Conservation (phyloP, 1,140 invertebrate genomes). For the Pseudachorutes palmiensis region DNA sequence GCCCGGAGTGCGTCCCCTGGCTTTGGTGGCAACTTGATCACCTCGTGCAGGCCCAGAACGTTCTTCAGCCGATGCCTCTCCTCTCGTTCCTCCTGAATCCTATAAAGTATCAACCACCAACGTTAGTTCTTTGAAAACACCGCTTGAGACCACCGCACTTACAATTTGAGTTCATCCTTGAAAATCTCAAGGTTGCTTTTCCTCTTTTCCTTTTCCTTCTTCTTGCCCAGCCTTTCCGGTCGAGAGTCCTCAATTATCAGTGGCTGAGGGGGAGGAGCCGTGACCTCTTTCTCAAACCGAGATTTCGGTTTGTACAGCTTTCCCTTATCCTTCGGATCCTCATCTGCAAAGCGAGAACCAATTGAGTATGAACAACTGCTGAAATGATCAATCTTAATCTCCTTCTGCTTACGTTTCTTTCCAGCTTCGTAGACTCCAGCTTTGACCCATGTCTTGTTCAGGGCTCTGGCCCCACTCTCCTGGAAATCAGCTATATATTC, state of each 20-base stretch:
- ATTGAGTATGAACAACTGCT: conserved; percentile 23
- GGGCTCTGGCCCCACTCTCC: conserved; percentile 60
- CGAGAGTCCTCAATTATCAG: conserved; percentile 24
- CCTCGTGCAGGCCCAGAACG: conserved; percentile 44
- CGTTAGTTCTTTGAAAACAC: not conserved
- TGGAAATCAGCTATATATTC: conserved; percentile 97
- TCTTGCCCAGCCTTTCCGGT: conserved; percentile 60
- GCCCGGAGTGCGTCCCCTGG: conserved; percentile 38
- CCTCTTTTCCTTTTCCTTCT: conserved; percentile 76
- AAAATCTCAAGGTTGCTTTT: conserved; percentile 96
- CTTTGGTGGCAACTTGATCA: conserved; percentile 38
- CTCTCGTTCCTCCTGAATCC: conserved; percentile 93
- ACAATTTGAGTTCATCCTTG: conserved; percentile 88
- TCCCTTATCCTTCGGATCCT: conserved; percentile 79
- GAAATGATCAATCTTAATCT: conserved; percentile 27
- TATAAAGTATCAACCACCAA: conserved; percentile 39
- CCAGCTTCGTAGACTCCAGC: conserved; percentile 93
- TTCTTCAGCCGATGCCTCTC: conserved; percentile 70
- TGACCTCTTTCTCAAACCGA: conserved; percentile 53
- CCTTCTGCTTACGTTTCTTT: conserved; percentile 63
- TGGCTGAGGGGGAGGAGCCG: conserved; percentile 10
- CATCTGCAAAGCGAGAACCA: conserved; percentile 50
- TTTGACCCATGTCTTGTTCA: conserved; percentile 89
- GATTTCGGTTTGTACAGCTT: conserved; percentile 90
- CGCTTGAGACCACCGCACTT: conserved; percentile 29